phyloP scores from a whole-genome alignment of 2,888 invertebrate species.

The Nysson spinosus region DNA sequence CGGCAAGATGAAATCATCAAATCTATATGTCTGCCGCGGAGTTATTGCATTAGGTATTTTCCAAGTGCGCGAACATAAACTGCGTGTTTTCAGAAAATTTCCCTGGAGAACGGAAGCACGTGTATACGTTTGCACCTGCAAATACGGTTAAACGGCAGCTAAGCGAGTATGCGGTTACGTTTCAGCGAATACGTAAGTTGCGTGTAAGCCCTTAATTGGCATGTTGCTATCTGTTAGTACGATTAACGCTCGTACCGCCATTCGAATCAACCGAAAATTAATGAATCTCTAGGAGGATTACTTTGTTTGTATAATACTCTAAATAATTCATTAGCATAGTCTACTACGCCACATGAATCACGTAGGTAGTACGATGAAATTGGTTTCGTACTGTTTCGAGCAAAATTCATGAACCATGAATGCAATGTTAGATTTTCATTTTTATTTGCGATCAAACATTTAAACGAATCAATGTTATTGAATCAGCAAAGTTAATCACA shows the following conservation, averaged over 20 bases:
- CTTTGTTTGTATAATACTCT: conserved; percentile 22
- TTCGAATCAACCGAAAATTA: conserved; percentile 21
- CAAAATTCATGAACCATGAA: no score
- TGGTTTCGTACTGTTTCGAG: no score
- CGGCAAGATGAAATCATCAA: conserved; percentile 13
- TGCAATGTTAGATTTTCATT: no score
- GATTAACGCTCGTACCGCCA: conserved; percentile 16
- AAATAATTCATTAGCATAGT: no score
- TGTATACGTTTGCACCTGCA: background rate
- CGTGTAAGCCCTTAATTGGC: conserved; percentile 30
- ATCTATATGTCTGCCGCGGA: background rate
- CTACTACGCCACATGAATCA: no score
- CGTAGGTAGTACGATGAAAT: no score
- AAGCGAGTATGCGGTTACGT: conserved; percentile 4
- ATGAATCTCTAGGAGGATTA: conserved; percentile 14
- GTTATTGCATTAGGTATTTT: conserved; percentile 22
- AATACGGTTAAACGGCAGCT: conserved; percentile 19
- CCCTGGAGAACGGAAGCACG: conserved; percentile 13
- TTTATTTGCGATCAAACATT: no score
- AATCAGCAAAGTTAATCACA: no score
- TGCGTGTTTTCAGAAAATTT: conserved; percentile 40
- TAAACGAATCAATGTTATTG: no score
- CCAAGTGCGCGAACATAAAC: conserved; percentile 24
- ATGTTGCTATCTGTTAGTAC: conserved; percentile 16
- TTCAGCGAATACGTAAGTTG: conserved; percentile 17